These are phyloP conservation scores for Fundulus diaphanus DNA, from an alignment of 2,797 vertebrate species.

Conservation along the genomic window DNA sequence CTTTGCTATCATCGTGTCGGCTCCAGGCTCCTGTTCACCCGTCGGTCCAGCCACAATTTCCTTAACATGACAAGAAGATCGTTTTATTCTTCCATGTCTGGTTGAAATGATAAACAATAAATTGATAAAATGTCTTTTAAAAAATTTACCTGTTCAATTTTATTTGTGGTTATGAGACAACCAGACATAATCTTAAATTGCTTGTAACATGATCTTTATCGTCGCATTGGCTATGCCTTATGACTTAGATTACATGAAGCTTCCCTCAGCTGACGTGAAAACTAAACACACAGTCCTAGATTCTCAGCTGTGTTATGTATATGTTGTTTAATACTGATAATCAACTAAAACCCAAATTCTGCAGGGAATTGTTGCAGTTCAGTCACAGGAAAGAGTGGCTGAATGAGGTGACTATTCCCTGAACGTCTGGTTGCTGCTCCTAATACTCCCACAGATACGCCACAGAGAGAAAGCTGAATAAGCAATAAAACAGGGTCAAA, in stretches of 20 bases:
- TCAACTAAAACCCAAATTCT: conserved; percentile 48
- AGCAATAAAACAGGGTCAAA: conserved; percentile 52
- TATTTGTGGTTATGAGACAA: background rate
- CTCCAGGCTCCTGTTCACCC: too few relatives aligned
- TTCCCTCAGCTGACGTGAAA: conserved; percentile 29
- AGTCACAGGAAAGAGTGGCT: conserved; percentile 70
- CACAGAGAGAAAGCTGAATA: conserved; percentile 62
- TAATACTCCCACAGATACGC: conserved; percentile 58
- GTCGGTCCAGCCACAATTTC: too few relatives aligned
- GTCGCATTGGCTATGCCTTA: conserved; percentile 8
- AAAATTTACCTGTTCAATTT: background rate
- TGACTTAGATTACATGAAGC: conserved; percentile 12
- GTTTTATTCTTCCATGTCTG: background rate
- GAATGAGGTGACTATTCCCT: conserved; percentile 65
- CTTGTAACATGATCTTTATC: background rate
- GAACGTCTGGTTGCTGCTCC: conserved; percentile 47
- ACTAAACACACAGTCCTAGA: conserved; percentile 35
- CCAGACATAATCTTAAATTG: background rate
- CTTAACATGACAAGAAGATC: too few relatives aligned
- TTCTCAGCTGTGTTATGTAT: conserved; percentile 34
- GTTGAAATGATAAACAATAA: too few relatives aligned
- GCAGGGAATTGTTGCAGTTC: conserved; percentile 47
- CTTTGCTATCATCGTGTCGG: too few relatives aligned
- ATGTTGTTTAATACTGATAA: conserved; percentile 59
- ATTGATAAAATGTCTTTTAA: background rate